phyloP scores from a whole-genome alignment of 2,888 invertebrate genomes.

The Cynaeus angustus region DNA sequence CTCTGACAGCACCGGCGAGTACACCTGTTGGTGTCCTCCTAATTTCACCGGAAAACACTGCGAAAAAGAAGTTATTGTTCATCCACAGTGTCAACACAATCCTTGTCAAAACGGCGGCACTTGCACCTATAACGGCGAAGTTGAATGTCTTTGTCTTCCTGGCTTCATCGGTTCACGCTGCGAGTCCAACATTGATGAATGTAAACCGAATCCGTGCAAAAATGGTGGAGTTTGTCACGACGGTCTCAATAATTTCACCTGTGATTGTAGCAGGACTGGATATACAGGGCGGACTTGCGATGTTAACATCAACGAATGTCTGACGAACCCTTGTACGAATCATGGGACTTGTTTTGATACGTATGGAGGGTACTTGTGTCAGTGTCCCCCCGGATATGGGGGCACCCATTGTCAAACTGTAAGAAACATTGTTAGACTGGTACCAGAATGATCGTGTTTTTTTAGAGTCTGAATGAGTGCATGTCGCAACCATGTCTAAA shows the following conservation, averaged over 20 bases:
- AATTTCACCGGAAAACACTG: constrained; percentile 82
- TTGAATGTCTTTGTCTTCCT: constrained; percentile 58
- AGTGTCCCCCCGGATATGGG: constrained; percentile 85
- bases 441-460: background rate
- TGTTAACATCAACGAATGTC: constrained; percentile 87
- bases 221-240: constrained; percentile 81
- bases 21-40: constrained; percentile 80
- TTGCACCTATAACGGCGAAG: constrained; percentile 78
- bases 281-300: constrained; percentile 85
- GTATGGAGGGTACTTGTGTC: constrained; percentile 86
- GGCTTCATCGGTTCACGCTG: constrained; percentile 75
- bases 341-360: constrained; percentile 87
- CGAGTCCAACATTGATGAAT: constrained; percentile 86
- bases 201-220: constrained; percentile 80
- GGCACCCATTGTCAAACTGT: constrained; percentile 86
- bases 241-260: constrained; percentile 83
- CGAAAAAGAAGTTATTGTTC: constrained; percentile 81
- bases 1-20: constrained; percentile 80
- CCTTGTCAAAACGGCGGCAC: constrained; percentile 88
- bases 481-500: constrained; percentile 77
- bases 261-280: constrained; percentile 85
- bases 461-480: constrained; percentile 75
- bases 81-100: constrained; percentile 80
- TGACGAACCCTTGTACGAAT: constrained; percentile 80
- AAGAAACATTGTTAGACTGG: constrained; percentile 53